Base-by-base conservation (phyloP, 2,797 vertebrate genomes). In the Anas capensis region DNA sequence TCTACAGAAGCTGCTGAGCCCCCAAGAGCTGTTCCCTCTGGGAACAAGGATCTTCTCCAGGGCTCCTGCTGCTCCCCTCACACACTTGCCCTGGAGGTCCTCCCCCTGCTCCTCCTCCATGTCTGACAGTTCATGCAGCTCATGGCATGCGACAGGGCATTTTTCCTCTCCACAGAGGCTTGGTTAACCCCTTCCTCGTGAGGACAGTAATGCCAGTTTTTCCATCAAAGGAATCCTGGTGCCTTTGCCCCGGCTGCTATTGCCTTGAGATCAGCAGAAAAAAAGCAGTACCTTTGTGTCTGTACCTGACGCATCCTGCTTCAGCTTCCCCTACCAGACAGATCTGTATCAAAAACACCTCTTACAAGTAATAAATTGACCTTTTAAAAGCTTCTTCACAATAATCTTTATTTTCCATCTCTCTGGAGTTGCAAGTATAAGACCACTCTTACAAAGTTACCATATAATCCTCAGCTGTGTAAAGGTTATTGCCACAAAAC, bases 71-170 rank as follows among this genome's bases (percentile, higher is more conserved):
- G 86, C 71, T 92, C 60, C 78, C 80, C 93, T 75, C 20, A 65
- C 86, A 93, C 42, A 79, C 87, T 88, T 69, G 42, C 34, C 70
- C 29, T 29, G 26, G 65, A 88, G 93, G 82, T 91, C 96, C 95
- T 93, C 89, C 95, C 93, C 80, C 89, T 88, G 95, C 95, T 96
- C 95, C 95, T 96, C 96, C 93, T 96, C 92, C 85, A 23, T 2
- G 65, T 8, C 75, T 76, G 81, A 68, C 83, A 94, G 77, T 76
- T 27, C 18, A 17, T 57, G 49, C 53, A 62, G 95, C 79, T 93
- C 87, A 65, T 60, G 57, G 89, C 83, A 60, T 71, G 6, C 46
- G 57, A 94, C 94, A 82, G 69, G 64, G 81, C 68, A 85, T 79
- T 70, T 86, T 86, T 51, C 62, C 56, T 57, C 68, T 87, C 65